Evolutionary conservation across 2,113 vertebrate genomes (phyloP).

Genomic region (Cercopithecus mona): DNA sequence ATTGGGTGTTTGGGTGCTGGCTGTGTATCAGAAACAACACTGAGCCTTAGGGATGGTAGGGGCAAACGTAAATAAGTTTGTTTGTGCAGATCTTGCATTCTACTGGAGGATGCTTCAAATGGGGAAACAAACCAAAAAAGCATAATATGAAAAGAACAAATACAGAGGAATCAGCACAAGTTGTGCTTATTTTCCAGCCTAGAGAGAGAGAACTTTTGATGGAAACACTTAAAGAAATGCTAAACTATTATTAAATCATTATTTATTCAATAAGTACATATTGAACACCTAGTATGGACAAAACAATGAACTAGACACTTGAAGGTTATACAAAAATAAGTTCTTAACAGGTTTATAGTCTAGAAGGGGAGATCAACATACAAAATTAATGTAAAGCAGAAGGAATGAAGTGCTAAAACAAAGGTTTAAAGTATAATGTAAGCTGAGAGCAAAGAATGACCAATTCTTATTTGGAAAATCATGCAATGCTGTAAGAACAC

Average conservation of each 20-base stretch:
- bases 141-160: not conserved
- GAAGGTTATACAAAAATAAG: not conserved
- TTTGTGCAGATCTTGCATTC: not conserved
- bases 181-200: slow-evolving; percentile 32
- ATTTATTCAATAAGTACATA: not conserved
- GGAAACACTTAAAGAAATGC: not conserved
- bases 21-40: not conserved
- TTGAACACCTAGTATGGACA: not conserved
- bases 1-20: not conserved
- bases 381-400: slow-evolving; percentile 4
- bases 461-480: slow-evolving; percentile 35
- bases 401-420: not conserved
- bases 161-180: not conserved
- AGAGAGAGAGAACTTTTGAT: not conserved
- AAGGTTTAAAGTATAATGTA: not conserved
- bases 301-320: not conserved
- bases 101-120: not conserved
- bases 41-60: not conserved
- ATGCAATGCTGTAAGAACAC: not conserved
- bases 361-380: not conserved
- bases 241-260: not conserved
- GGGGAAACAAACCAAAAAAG: not conserved
- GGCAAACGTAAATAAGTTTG: not conserved
- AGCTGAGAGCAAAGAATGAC: not conserved
- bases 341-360: not conserved